Conservation (phyloP, 2,888 invertebrate species). For the Ethmia dodecea region DNA sequence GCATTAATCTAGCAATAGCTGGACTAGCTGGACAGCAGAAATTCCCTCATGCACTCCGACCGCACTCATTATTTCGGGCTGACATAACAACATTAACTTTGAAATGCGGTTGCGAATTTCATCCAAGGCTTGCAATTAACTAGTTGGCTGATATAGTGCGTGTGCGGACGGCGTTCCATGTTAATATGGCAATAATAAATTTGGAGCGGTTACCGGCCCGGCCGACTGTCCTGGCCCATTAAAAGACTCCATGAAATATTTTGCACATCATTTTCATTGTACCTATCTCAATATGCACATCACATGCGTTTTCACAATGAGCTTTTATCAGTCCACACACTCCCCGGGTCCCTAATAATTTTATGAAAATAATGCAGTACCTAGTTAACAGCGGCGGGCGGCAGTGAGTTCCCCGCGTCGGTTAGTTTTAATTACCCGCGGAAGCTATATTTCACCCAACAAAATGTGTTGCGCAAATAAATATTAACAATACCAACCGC, state of each 20-base stretch:
- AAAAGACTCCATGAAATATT: constrained; percentile 54
- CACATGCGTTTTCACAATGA: constrained; percentile 24
- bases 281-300: neutral
- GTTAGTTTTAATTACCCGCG: constrained; percentile 62
- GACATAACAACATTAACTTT: constrained; percentile 63
- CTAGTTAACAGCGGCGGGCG: constrained; percentile 40
- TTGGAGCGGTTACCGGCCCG: constrained; percentile 54
- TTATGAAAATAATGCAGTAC: constrained; percentile 43
- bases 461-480: constrained; percentile 43
- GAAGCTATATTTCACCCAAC: constrained; percentile 54
- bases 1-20: no score
- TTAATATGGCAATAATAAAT: constrained; percentile 73
- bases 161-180: constrained; percentile 40
- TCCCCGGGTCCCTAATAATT: constrained; percentile 50
- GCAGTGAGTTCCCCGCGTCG: constrained; percentile 35
- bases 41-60: constrained; percentile 34
- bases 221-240: constrained; percentile 41
- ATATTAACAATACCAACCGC: constrained; percentile 41
- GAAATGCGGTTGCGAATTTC: constrained; percentile 66
- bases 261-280: constrained; percentile 35
- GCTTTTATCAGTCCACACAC: constrained; percentile 39
- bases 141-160: constrained; percentile 64
- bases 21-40: constrained; percentile 6
- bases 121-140: constrained; percentile 69
- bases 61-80: constrained; percentile 57